Percentiles rank a stretch among this genome's conserved stretches.
phyloP scores from a whole-genome alignment of 1,140 invertebrate species.

The Brachionus koreanus region DNA sequence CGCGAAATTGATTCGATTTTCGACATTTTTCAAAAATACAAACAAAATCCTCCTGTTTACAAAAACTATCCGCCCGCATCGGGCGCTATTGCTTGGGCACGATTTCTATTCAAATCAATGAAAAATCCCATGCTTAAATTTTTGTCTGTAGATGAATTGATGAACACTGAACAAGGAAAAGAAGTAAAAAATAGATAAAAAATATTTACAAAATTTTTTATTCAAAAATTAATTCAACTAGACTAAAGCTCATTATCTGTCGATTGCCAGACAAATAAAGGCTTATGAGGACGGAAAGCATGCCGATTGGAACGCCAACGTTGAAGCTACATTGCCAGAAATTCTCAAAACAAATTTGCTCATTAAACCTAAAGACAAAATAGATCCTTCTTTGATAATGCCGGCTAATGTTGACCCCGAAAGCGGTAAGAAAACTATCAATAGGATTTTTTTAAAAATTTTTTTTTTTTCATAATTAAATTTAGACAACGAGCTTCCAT shows the following conservation, averaged over 20 bases:
- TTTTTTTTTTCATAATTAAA: background rate
- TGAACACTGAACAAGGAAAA: constrained; percentile 69
- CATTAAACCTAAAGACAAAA: constrained; percentile 47
- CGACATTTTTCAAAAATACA: constrained; percentile 64
- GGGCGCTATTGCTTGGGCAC: constrained; percentile 77
- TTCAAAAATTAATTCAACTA: constrained; percentile 52
- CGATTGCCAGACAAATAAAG: constrained; percentile 70
- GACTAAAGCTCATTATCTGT: constrained; percentile 71
- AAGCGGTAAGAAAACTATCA: background rate
- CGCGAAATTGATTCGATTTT: constrained; percentile 67
- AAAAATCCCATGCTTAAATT: constrained; percentile 74
- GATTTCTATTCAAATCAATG: constrained; percentile 70
- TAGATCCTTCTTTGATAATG: constrained; percentile 18
- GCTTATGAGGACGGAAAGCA: constrained; percentile 67
- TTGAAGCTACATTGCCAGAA: constrained; percentile 52
- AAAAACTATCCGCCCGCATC: constrained; percentile 72
- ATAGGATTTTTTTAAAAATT: background rate
- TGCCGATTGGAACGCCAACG: constrained; percentile 53
- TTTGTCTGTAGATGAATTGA: constrained; percentile 69
- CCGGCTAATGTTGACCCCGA: constrained; percentile 21
- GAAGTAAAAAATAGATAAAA: constrained; percentile 49
- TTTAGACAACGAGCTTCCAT: background rate
- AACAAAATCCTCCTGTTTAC: constrained; percentile 68
- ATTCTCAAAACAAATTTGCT: constrained; percentile 56
- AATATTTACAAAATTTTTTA: background rate